Conservation (phyloP, 2,888 invertebrate genomes). For the Biston betularia region DNA sequence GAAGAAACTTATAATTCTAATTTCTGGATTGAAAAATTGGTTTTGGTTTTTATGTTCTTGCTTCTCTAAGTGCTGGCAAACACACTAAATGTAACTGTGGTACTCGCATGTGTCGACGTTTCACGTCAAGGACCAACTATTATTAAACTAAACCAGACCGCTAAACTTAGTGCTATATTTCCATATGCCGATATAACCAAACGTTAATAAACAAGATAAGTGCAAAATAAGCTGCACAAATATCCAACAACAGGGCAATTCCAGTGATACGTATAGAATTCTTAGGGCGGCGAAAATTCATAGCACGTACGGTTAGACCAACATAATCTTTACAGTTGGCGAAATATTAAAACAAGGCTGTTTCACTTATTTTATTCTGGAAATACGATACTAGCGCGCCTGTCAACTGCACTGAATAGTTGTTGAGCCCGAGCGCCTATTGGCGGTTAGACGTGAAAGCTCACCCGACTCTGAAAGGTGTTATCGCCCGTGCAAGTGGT, state of each 20-base stretch:
- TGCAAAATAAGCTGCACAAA: slow-evolving; percentile 20
- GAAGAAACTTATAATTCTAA: too few species aligned
- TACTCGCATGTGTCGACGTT: too few species aligned
- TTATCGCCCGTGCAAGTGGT: slow-evolving; percentile 45
- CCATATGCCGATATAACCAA: not conserved
- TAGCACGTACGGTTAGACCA: slow-evolving; percentile 24
- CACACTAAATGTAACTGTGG: too few species aligned
- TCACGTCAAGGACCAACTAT: too few species aligned
- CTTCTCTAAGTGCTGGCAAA: too few species aligned
- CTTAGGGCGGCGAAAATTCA: slow-evolving; percentile 37
- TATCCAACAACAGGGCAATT: slow-evolving; percentile 19
- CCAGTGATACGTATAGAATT: slow-evolving; percentile 24
- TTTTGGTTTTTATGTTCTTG: too few species aligned
- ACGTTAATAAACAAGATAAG: slow-evolving; percentile 7
- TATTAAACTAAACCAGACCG: not conserved
- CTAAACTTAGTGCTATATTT: not conserved
- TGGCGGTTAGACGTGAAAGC: slow-evolving; percentile 37
- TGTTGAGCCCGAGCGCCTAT: slow-evolving; percentile 27
- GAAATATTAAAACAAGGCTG: not conserved
- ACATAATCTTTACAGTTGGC: not conserved
- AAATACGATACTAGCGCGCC: not conserved
- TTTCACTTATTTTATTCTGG: not conserved
- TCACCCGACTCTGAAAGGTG: slow-evolving; percentile 36
- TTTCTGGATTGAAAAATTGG: too few species aligned
- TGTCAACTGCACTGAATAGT: not conserved